Base-by-base conservation (phyloP, 1,140 invertebrate species). In the Eumeta japonica region DNA sequence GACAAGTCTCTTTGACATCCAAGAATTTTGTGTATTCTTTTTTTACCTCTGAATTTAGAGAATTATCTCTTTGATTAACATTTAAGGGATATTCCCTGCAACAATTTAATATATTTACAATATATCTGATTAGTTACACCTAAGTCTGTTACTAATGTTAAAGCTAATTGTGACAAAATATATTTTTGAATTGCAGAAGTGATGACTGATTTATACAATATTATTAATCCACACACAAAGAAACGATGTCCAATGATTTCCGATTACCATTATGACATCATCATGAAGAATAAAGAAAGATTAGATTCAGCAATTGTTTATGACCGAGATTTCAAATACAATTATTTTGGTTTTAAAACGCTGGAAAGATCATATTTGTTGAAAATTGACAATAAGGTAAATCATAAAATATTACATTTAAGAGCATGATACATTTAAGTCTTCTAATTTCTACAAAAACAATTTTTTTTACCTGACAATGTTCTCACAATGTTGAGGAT, bases 261-360 rank as follows among this genome's bases (percentile, higher is more conserved):
- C 1, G 82, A 94, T 15, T 81, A 83, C 37, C 83, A 90, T 55
- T 85, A 92, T 46, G 79, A 89, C 20, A 85, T 98, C 31, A 87
- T 98, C 2, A 85, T 88, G 75, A 81, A 89, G 16, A 84, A 99
- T 78, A 87, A 91, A 16, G 90, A 95, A 38, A 79, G 78, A 55
- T 64, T 99, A 1, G 94, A 99, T 74, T 94, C 93, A n/a, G 87
- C 92, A 2, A 97, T 99, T 50, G 92, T 98, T 33, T 97, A 98
- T 75, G 93, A 98, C 57, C 82, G 97, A 48, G 97, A 99, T 77
- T 99, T 94, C 60, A 87, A 81, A 38, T 99, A 98, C 67, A 97
- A 96, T 63, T 99, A 97, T 64, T 99, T 99, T 83, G 97, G 96
- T 20, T 99, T 99, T 55, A 99, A 98, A 80, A 99, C 97, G 3